Evolutionary conservation across 2,113 vertebrate species (phyloP), one percentile per base, ranked within the genome.

Genomic region (Hepsetus odoe): DNA sequence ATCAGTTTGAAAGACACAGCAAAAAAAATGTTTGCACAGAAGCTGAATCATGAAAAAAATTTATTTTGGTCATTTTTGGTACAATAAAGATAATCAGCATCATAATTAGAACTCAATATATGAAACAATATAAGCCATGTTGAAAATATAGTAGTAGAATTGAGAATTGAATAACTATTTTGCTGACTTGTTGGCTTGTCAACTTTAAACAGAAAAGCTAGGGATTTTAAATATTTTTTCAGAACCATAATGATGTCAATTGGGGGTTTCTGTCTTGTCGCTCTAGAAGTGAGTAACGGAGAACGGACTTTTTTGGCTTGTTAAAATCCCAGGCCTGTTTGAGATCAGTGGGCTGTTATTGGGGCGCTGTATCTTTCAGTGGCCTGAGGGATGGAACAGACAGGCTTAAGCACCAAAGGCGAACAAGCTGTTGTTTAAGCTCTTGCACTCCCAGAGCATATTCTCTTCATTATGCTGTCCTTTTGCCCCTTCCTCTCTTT

Each of bases 401-500:
- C 70, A 46, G 32, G 75, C 40, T 68, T 28, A 32, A 76, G 53
- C 49, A 66, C 77, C 77, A 80, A 74, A 76, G 72, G 35, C 64
- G 28, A 67, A 73, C 67, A 72, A 67, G 40, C 61, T 74, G 66
- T 59, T 80, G 68, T 77, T 72, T 30, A 76, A 67, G 20, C 16
- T 38, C 58, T n/a, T 18, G n/a, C 26, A n/a, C 26, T 73, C 26
- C 65, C 55, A 18, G 33, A 74, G n/a, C 66, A 75, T 58, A 65
- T 71, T 30, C 66, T 71, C 38, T 59, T 66, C 66, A 72, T 71
- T 49, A 59, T 71, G 65, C 35, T 51, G 44, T 28, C 56, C 13
- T 73, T 74, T 70, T 38, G 12, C 14, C 44, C 5, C 26, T 46
- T 5, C 16, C 32, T 20, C 59, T 16, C 30, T 6, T 10, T 66